phyloP scores from a whole-genome alignment of 1,140 invertebrate species.

The Ips typographus region DNA sequence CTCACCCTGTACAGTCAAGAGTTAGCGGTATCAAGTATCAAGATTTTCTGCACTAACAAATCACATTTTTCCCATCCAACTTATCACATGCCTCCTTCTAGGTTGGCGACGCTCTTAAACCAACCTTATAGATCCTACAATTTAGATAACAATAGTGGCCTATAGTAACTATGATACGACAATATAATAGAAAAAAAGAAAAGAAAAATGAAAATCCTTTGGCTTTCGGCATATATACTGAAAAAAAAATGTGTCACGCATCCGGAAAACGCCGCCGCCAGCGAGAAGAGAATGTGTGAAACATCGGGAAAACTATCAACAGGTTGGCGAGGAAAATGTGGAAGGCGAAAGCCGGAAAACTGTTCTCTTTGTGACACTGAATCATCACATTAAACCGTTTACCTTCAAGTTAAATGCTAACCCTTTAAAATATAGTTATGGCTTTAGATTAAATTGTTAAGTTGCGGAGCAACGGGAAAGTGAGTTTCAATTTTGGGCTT shows the following conservation, averaged over 20 bases:
- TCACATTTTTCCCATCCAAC: too few relatives aligned
- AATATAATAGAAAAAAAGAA: neutral
- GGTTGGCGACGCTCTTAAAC: too few relatives aligned
- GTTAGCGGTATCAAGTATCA: too few relatives aligned
- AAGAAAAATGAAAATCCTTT: constrained; percentile 4
- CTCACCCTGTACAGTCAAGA: too few relatives aligned
- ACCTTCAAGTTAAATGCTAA: constrained; percentile 32
- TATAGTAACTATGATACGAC: too few relatives aligned
- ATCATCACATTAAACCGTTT: constrained; percentile 46
- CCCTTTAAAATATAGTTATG: constrained; percentile 35
- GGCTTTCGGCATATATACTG: neutral
- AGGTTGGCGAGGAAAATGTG: constrained; percentile 40
- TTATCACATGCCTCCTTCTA: too few relatives aligned
- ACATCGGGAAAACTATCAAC: constrained; percentile 39
- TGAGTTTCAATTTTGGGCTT: neutral
- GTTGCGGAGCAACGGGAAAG: constrained; percentile 14
- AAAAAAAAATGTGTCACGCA: constrained; percentile 21
- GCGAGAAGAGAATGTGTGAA: constrained; percentile 40
- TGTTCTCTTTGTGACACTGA: constrained; percentile 44
- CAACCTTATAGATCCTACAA: too few relatives aligned
- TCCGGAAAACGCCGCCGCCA: constrained; percentile 24
- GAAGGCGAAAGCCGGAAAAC: constrained; percentile 40
- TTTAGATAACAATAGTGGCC: too few relatives aligned
- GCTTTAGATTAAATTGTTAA: constrained; percentile 32
- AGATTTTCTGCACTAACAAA: too few relatives aligned